A percentile compares a stretch with the other conserved stretches of the same genome.
Conservation (phyloP, 2,888 invertebrate species). For the Thyatira batis region DNA sequence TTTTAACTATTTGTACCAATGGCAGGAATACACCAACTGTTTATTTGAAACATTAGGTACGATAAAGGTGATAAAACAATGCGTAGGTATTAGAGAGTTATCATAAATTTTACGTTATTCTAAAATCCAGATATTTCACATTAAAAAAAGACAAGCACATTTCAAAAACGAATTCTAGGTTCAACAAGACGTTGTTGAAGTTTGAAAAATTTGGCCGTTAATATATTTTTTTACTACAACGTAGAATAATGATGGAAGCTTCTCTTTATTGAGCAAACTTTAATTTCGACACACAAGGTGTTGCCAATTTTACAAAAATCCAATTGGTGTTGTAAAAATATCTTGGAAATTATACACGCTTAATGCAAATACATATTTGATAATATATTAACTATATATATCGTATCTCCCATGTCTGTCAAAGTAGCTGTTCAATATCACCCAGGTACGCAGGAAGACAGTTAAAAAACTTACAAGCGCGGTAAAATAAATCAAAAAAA, state of each 20-base stretch:
- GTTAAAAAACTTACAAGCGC: slow-evolving; percentile 4
- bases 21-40: slow-evolving; percentile 20
- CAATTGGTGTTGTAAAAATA: background rate
- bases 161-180: slow-evolving; percentile 19
- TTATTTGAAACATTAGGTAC: slow-evolving; percentile 24
- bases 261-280: slow-evolving; percentile 66
- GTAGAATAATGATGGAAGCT: slow-evolving; percentile 56
- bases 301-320: slow-evolving; percentile 7
- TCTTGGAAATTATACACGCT: background rate
- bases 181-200: slow-evolving; percentile 26
- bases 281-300: slow-evolving; percentile 23
- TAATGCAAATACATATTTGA: background rate
- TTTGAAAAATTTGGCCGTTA: slow-evolving; percentile 33
- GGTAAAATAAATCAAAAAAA: slow-evolving; percentile 29
- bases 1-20: slow-evolving; percentile 23
- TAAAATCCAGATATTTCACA: slow-evolving; percentile 23
- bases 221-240: slow-evolving; percentile 15
- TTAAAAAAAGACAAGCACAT: slow-evolving; percentile 34
- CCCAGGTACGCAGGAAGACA: slow-evolving; percentile 21
- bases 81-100: slow-evolving; percentile 9
- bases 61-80: slow-evolving; percentile 32
- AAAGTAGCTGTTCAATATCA: slow-evolving; percentile 10
- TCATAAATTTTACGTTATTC: slow-evolving; percentile 14
- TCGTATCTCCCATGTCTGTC: background rate
- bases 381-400: background rate